Evolutionary conservation across 2,113 vertebrate species (phyloP), one percentile per base, ranked within the genome.

Genomic region (Centropus unirufus): DNA sequence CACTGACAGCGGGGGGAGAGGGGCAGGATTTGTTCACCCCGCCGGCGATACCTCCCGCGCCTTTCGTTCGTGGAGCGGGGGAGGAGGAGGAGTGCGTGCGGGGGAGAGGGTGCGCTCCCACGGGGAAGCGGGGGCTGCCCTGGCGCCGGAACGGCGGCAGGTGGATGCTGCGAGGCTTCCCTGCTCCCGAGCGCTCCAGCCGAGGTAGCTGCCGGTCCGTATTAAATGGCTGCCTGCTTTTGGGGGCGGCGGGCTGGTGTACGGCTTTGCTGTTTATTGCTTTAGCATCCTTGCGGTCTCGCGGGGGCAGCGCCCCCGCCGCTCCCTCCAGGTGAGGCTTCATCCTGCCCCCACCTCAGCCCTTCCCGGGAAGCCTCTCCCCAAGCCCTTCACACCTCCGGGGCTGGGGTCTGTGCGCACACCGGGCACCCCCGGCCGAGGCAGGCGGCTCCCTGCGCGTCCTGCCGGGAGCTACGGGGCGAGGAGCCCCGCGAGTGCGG

Each of bases 191-290:
- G 61, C 47, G 66, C 72, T 55, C 87, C 59, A 21, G 63, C 47
- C 73, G 9, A 13, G 74, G 44, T 4, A 82, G 80, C 89, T 76
- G 83, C 70, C 34, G 32, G 14, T 44, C 73, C 49, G 2, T 32
- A 4, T 69, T 89, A 80, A 95, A 95, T 95, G 95, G 94, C 95
- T 81, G 94, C 92, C 92, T 52, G 94, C 84, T 66, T 80, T 64
- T 24, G 63, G 77, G 69, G 49, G 87, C 87, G 83, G 83, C 34
- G 24, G 73, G 30, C 62, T 49, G 16, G 19, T 54, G 29, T 19
- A 7, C 17, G 62, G 12, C 1, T 46, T 32, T 14, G 47, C 52
- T 44, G 22, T 8, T 62, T 6, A 2, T 40, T 49, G 34, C 52
- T n/a, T 44, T 6, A 54, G 69, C 64, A 15, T 68, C 51, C 32